A percentile compares a stretch with the other conserved stretches of the same genome.
These are phyloP conservation scores for Thymelicus sylvestris DNA, from an alignment of 2,888 invertebrate genomes.

Conservation along the genomic window DNA sequence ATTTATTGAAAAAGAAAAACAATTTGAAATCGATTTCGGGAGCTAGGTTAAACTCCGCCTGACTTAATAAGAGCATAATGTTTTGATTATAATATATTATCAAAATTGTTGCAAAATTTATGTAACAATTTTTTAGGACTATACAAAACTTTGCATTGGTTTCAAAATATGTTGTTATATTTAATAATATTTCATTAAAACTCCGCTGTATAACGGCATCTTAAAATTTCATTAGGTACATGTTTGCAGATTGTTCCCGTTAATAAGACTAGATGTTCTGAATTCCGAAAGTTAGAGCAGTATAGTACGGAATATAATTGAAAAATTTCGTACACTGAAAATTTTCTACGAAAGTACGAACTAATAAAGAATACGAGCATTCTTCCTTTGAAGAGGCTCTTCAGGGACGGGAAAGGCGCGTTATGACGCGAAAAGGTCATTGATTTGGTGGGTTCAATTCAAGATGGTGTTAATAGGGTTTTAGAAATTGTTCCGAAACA, in stretches of 20 bases:
- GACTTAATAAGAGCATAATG: too few relatives aligned
- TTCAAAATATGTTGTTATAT: too few relatives aligned
- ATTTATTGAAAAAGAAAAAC: too few relatives aligned
- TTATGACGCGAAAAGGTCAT: constrained; percentile 9
- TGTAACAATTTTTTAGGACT: too few relatives aligned
- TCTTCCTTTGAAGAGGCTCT: constrained; percentile 17
- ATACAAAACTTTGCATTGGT: too few relatives aligned
- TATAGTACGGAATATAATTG: neutral
- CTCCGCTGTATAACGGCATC: neutral
- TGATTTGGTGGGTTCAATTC: constrained; percentile 4
- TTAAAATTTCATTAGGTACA: neutral
- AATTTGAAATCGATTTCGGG: too few relatives aligned
- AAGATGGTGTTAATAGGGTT: neutral
- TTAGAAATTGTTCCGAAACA: too few relatives aligned
- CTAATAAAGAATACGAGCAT: constrained; percentile 5
- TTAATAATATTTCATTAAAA: too few relatives aligned
- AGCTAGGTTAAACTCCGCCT: too few relatives aligned
- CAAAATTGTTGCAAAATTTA: too few relatives aligned
- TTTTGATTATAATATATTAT: too few relatives aligned
- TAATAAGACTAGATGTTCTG: neutral
- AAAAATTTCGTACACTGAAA: neutral
- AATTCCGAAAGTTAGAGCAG: neutral
- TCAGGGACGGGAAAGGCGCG: neutral
- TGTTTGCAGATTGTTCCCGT: neutral
- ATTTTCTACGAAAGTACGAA: neutral